Evolutionary conservation across 2,797 vertebrate species (phyloP), one percentile per base, ranked within the genome.

Genomic region (Acanthis flammea): DNA sequence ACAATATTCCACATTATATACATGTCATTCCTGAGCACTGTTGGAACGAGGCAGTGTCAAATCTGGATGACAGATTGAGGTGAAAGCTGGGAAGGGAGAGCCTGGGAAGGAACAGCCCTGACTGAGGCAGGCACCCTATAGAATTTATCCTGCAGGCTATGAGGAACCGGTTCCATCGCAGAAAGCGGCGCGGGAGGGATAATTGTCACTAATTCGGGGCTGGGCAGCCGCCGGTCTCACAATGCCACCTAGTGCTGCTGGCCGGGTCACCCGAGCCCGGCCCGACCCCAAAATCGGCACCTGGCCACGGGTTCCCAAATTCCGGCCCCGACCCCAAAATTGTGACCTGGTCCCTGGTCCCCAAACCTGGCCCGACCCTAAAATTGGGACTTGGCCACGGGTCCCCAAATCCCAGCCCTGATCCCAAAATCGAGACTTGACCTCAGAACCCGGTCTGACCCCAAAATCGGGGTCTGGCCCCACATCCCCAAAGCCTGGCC

Each of bases 31-130:
- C 98, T 97, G 98, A 98, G 98, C 98, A 98, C 98, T 97, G 98
- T 98, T 98, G 98, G 98, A 99, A 98, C 98, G 98, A 99, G 98
- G 98, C 97, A 96, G 99, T 99, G 99, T 99, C 99, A 99, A 99
- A 99, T 99, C 99, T 99, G 99, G 98, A 98, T 99, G 99, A 99
- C 99, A 99, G 99, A 99, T 99, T 99, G 99, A 99, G 99, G 99
- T 99, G 99, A 99, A 99, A 97, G 98, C 98, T 98, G 98, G 98
- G 97, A 98, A 98, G 98, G 98, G 98, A 97, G 98, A 98, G 98
- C 98, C 98, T 98, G 98, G 97, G 98, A 98, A 98, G 98, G 98
- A 98, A 97, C 98, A 97, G 96, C 98, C 98, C 98, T 97, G 98
- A 97, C 98, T 98, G 98, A 98, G 97, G 98, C 98, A 98, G 98